phyloP scores from a whole-genome alignment of 2,113 vertebrate genomes.

The Paradoxurus hermaphroditus region DNA sequence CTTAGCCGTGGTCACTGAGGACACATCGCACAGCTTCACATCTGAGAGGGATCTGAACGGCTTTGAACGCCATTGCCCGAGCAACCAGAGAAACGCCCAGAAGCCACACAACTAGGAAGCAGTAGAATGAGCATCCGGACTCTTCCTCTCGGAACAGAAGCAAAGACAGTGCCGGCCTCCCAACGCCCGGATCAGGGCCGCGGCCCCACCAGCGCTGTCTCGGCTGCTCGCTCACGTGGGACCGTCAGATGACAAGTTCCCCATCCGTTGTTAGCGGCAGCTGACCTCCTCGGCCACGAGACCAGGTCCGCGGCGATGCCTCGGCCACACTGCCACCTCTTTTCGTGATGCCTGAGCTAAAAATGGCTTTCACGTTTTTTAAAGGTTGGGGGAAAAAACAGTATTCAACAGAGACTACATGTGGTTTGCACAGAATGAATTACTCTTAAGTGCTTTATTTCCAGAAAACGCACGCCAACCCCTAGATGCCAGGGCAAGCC shows the following conservation, averaged over 20 bases:
- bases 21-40: neutral
- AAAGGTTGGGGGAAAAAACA: neutral
- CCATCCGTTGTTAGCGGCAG: fast-evolving
- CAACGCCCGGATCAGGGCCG: neutral
- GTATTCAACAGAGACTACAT: neutral
- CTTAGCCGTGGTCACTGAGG: neutral
- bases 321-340: neutral
- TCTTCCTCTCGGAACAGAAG: neutral
- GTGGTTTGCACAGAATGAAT: neutral
- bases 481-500: neutral
- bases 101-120: neutral
- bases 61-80: neutral
- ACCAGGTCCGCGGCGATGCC: fast-evolving
- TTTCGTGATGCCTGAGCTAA: neutral
- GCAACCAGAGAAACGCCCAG: neutral
- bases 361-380: neutral
- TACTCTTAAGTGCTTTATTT: neutral
- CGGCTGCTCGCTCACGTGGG: neutral
- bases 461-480: neutral
- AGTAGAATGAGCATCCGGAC: no score
- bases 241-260: neutral
- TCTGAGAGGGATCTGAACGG: neutral
- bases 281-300: fast-evolving
- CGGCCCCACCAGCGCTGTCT: neutral
- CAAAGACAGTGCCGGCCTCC: neutral